These are phyloP conservation scores for Drosophila glabriapex DNA, from an alignment of 2,888 invertebrate species.

Conservation along the genomic window DNA sequence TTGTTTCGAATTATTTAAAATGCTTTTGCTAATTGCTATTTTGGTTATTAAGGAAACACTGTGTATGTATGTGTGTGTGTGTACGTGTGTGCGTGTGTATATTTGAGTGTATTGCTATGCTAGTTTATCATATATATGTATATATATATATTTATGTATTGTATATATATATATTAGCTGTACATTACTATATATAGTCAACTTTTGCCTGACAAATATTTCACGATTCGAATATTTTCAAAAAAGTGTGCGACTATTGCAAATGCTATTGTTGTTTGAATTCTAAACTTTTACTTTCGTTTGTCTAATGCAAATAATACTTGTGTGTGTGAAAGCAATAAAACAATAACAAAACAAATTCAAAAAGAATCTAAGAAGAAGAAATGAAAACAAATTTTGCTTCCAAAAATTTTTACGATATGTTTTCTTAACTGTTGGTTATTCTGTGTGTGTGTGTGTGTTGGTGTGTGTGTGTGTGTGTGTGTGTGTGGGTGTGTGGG, in stretches of 20 bases:
- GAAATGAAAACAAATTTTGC: constrained; percentile 26
- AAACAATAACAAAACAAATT: constrained; percentile 30
- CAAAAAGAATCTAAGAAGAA: constrained; percentile 22
- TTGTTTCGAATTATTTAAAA: constrained; percentile 32
- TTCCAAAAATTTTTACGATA: constrained; percentile 41
- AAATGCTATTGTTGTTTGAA: constrained; percentile 13
- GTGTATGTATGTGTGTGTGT: constrained; percentile 34
- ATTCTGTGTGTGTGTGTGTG: constrained; percentile 21
- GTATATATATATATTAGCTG: constrained; percentile 56
- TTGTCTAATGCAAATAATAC: constrained; percentile 69
- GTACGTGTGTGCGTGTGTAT: constrained; percentile 23
- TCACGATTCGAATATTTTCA: constrained; percentile 44
- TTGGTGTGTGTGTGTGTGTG: constrained; percentile 19
- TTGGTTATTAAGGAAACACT: constrained; percentile 75
- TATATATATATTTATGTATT: constrained; percentile 48
- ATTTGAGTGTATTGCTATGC: constrained; percentile 41
- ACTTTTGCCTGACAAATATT: constrained; percentile 56
- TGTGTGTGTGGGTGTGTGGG: constrained; percentile 1
- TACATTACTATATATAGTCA: constrained; percentile 65
- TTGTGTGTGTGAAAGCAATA: constrained; percentile 56
- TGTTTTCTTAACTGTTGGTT: constrained; percentile 38
- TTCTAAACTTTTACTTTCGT: constrained; percentile 14
- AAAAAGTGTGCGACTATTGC: constrained; percentile 53
- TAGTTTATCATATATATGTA: constrained; percentile 47
- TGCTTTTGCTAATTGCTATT: constrained; percentile 55